Evolutionary conservation across 2,113 vertebrate genomes (phyloP).

Genomic region (Pseudolaguvia tuberculata): DNA sequence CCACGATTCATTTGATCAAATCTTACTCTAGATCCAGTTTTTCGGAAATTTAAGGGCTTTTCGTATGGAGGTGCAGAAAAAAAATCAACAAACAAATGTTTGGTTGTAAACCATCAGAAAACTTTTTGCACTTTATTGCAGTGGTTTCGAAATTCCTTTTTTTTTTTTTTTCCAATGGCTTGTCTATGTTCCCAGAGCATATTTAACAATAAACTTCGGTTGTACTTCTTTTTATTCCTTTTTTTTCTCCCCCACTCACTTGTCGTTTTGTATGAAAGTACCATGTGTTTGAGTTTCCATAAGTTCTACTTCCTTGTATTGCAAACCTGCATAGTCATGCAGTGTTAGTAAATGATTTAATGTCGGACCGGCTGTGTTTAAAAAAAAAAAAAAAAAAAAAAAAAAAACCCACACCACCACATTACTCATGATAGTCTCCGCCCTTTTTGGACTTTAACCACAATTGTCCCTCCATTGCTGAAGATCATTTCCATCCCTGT

Average conservation of each 20-base stretch:
- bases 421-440: background rate
- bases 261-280: background rate
- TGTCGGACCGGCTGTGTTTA: background rate
- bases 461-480: background rate
- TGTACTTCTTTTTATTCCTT: constrained; percentile 57
- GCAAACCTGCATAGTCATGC: constrained; percentile 5
- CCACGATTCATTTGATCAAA: constrained; percentile 32
- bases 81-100: constrained; percentile 72
- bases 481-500: background rate
- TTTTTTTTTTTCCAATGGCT: constrained; percentile 64
- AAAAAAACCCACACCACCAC: too few relatives aligned
- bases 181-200: constrained; percentile 84
- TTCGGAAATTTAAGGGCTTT: constrained; percentile 88
- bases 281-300: background rate
- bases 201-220: constrained; percentile 84
- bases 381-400: too few relatives aligned
- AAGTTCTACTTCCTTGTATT: constrained; percentile 5
- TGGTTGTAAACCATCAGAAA: constrained; percentile 75
- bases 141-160: constrained; percentile 77
- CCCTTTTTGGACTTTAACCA: constrained; percentile 4
- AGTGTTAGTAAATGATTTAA: background rate
- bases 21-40: constrained; percentile 80
- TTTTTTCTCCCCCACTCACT: constrained; percentile 49
- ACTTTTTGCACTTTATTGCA: constrained; percentile 97
- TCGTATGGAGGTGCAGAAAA: constrained; percentile 71